Evolutionary conservation across 2,113 vertebrate species (phyloP).

Genomic region (Nymphicus hollandicus): DNA sequence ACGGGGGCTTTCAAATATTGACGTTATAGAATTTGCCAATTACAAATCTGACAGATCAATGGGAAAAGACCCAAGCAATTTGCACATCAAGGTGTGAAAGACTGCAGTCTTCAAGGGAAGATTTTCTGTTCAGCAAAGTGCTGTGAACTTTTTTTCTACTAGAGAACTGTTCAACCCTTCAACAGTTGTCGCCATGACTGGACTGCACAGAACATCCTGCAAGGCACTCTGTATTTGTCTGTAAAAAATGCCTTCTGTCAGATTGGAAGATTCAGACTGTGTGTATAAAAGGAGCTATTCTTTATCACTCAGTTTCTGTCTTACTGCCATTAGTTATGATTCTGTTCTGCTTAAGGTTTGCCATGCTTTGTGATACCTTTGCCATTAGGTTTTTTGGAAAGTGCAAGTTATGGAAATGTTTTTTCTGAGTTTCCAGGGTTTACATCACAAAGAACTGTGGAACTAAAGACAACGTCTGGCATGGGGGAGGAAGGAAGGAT

Average conservation of each 20-base stretch:
- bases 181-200: neutral
- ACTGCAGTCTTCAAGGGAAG: neutral
- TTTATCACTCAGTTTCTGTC: neutral
- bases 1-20: neutral
- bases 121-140: neutral
- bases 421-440: neutral
- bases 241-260: neutral
- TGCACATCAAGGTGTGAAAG: neutral
- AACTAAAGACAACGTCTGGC: neutral
- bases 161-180: neutral
- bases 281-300: neutral
- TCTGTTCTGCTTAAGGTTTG: neutral
- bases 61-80: neutral
- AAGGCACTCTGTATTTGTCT: neutral
- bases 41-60: neutral
- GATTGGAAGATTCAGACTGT: neutral
- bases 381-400: neutral
- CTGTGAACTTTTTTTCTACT: neutral
- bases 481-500: neutral
- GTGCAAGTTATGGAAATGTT: neutral
- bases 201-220: neutral
- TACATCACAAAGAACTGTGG: neutral
- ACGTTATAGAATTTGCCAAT: neutral
- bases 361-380: neutral
- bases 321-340: neutral